phyloP scores from a whole-genome alignment of 2,113 vertebrate species.

The Chamaea fasciata region DNA sequence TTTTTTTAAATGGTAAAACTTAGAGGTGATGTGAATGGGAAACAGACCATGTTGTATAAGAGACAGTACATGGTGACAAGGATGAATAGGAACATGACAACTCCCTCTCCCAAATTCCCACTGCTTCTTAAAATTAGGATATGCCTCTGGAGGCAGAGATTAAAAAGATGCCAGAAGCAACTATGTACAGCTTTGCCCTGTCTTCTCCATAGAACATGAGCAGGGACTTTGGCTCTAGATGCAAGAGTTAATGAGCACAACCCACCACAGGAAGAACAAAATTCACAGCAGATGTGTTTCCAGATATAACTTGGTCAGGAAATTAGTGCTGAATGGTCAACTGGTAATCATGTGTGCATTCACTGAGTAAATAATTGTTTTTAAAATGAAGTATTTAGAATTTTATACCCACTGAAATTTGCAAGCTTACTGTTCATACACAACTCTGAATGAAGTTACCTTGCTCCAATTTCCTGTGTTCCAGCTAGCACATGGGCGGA shows the following conservation, averaged over 20 bases:
- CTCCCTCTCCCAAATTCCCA: not conserved
- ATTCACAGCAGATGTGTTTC: not conserved
- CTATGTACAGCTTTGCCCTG: not conserved
- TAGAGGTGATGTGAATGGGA: not conserved
- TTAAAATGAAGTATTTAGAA: not conserved
- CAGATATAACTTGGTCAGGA: constrained; percentile 28
- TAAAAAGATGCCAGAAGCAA: not conserved
- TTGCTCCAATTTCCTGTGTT: constrained; percentile 88
- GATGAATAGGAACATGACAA: not conserved
- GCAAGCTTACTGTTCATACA: not conserved
- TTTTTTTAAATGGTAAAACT: too few species aligned
- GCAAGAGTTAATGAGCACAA: not conserved
- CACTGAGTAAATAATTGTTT: constrained; percentile 20
- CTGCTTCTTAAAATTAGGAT: not conserved
- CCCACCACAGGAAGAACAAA: not conserved
- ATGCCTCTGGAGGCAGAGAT: not conserved
- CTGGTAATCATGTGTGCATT: not conserved
- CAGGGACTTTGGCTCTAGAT: not conserved
- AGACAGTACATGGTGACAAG: not conserved
- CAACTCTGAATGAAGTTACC: constrained; percentile 65
- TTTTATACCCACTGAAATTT: not conserved
- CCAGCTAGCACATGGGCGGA: constrained; percentile 89
- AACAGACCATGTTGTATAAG: rapidly evolving
- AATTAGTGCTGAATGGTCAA: not conserved
- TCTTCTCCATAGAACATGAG: not conserved